Percentiles rank a stretch among this genome's conserved stretches.
phyloP scores from a whole-genome alignment of 2,113 vertebrate genomes.

The Oplegnathus fasciatus region DNA sequence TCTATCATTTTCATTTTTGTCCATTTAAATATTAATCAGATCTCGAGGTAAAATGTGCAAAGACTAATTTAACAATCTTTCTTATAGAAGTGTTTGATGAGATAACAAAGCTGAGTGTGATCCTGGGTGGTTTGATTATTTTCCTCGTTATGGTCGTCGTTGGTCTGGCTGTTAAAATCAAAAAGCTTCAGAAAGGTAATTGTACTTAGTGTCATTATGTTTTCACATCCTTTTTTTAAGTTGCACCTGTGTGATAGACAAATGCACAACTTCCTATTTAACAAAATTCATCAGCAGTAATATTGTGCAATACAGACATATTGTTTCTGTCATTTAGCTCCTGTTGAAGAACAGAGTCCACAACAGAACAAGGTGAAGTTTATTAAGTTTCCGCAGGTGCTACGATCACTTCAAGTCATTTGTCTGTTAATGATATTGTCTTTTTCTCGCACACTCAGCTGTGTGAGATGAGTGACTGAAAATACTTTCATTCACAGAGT shows the following conservation, averaged over 20 bases:
- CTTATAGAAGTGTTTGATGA: too few relatives aligned
- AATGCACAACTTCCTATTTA: not conserved
- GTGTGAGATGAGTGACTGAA: not conserved
- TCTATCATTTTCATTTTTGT: too few relatives aligned
- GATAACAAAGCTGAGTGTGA: too few relatives aligned
- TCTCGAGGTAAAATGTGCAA: not conserved
- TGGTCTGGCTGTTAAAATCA: too few relatives aligned
- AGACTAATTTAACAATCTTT: too few relatives aligned
- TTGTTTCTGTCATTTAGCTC: slow-evolving; percentile 16
- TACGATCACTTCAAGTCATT: not conserved
- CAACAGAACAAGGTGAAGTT: not conserved
- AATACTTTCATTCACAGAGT: not conserved
- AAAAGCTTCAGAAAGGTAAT: too few relatives aligned
- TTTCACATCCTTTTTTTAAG: not conserved
- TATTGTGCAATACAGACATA: not conserved
- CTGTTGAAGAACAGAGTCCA: not conserved
- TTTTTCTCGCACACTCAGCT: not conserved
- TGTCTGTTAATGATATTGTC: not conserved
- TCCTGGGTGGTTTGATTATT: too few relatives aligned
- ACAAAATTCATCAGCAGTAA: not conserved
- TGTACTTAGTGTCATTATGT: too few relatives aligned
- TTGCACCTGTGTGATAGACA: not conserved
- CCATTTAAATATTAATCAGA: not conserved
- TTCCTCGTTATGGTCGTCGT: too few relatives aligned
- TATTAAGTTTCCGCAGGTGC: not conserved